Evolutionary conservation across 2,888 invertebrate genomes (phyloP).

Genomic region (Alsophila aescularia): DNA sequence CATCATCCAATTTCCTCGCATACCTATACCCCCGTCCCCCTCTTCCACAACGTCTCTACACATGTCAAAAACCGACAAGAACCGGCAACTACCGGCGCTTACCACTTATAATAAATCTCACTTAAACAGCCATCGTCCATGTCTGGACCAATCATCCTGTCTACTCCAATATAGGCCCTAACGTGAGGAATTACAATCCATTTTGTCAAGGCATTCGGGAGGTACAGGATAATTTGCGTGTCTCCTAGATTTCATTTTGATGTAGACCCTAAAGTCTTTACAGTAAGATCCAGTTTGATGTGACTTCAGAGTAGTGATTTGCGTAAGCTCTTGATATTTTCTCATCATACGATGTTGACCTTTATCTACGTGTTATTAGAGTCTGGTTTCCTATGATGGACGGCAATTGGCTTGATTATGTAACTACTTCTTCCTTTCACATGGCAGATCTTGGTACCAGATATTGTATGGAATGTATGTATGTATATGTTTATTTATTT

Average conservation of each 20-base stretch:
- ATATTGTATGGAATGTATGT: not conserved
- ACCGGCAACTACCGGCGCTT: slow-evolving; percentile 53
- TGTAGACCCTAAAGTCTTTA: not conserved
- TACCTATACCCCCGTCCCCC: not conserved
- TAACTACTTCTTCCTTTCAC: slow-evolving; percentile 62
- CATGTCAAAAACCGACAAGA: slow-evolving; percentile 18
- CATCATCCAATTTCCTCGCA: slow-evolving; percentile 8
- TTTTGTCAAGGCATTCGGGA: slow-evolving; percentile 30
- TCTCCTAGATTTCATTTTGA: not conserved
- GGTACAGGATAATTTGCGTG: slow-evolving; percentile 11
- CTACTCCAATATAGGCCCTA: slow-evolving; percentile 14
- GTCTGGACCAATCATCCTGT: slow-evolving; percentile 15
- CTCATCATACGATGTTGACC: not conserved
- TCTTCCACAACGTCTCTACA: not conserved
- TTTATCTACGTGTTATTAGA: not conserved
- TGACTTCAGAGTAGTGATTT: slow-evolving; percentile 42
- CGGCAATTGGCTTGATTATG: slow-evolving; percentile 47
- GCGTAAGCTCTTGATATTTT: slow-evolving; percentile 14
- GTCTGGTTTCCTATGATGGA: not conserved
- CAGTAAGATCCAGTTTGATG: not conserved
- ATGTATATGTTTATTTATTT: too few species aligned
- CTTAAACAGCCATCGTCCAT: slow-evolving; percentile 47
- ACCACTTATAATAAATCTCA: slow-evolving; percentile 64
- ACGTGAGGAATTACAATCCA: slow-evolving; percentile 37
- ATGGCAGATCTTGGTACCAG: slow-evolving; percentile 35